phyloP scores from a whole-genome alignment of 2,888 invertebrate species.

The Cosmia pyralina region DNA sequence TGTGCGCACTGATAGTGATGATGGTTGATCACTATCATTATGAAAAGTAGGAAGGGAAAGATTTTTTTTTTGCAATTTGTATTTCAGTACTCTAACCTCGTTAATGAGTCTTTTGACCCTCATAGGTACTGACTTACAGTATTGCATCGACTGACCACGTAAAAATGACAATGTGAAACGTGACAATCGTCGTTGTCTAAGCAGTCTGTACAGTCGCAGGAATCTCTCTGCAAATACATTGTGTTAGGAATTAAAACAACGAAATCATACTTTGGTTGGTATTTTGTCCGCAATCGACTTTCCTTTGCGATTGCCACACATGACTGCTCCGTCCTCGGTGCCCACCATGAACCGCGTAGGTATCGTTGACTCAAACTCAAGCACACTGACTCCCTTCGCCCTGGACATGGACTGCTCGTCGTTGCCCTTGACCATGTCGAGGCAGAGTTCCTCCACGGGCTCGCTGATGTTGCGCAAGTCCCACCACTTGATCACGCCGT shows the following conservation, averaged over 20 bases:
- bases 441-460: constrained; percentile 91
- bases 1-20: too few species aligned
- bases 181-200: not conserved
- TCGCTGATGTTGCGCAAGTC: constrained; percentile 91
- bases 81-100: not conserved
- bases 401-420: constrained; percentile 89
- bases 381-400: constrained; percentile 90
- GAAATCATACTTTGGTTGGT: constrained; percentile 86
- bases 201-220: too few species aligned
- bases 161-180: not conserved
- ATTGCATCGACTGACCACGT: not conserved
- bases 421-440: constrained; percentile 90
- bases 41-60: not conserved
- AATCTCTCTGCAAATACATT: not conserved
- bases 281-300: constrained; percentile 92
- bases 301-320: constrained; percentile 93
- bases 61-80: not conserved
- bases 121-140: not conserved
- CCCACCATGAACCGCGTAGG: constrained; percentile 94
- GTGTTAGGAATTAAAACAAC: not conserved
- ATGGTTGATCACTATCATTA: not conserved
- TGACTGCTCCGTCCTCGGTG: constrained; percentile 91
- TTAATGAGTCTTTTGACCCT: not conserved
- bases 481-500: constrained; percentile 96
- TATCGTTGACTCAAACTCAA: constrained; percentile 93